A percentile compares a stretch with the other conserved stretches of the same genome.
phyloP scores from a whole-genome alignment of 2,113 vertebrate genomes.

The Amblyornis subalaris region DNA sequence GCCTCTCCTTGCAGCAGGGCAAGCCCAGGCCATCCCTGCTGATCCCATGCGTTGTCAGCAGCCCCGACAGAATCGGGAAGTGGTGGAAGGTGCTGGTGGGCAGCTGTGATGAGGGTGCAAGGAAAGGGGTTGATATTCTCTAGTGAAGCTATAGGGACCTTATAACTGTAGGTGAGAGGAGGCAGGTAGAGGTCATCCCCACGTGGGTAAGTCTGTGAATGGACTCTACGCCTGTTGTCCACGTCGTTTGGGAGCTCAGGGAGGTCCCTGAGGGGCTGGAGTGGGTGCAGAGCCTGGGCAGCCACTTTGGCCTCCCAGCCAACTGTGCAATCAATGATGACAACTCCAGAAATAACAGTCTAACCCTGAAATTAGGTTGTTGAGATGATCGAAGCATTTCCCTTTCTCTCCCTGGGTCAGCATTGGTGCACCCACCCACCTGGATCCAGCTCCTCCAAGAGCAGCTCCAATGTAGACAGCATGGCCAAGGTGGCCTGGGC shows the following conservation, averaged over 20 bases:
- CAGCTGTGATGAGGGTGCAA: accelerated
- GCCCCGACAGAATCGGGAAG: accelerated
- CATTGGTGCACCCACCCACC: accelerated
- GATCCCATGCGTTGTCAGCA: neutral
- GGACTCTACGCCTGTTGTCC: neutral
- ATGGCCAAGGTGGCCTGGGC: neutral
- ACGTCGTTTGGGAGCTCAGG: neutral
- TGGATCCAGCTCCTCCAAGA: neutral
- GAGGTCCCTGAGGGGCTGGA: neutral
- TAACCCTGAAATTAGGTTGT: neutral
- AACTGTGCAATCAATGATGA: accelerated
- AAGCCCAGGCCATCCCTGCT: no score
- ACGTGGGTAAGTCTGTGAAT: accelerated
- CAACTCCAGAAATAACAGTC: constrained; percentile 17
- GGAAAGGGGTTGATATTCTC: neutral
- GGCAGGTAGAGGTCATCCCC: neutral
- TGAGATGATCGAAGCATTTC: neutral
- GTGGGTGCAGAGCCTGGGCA: neutral
- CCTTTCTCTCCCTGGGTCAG: neutral
- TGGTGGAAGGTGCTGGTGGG: neutral
- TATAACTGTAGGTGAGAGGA: accelerated
- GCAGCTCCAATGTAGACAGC: neutral
- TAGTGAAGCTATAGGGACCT: neutral
- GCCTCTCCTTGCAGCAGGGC: neutral
- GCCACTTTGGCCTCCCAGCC: neutral